Evolutionary conservation across 30 jellyfish, hydroid and myxozoan genomes (phyloP).

Genomic region (Aurelia coerulea): DNA sequence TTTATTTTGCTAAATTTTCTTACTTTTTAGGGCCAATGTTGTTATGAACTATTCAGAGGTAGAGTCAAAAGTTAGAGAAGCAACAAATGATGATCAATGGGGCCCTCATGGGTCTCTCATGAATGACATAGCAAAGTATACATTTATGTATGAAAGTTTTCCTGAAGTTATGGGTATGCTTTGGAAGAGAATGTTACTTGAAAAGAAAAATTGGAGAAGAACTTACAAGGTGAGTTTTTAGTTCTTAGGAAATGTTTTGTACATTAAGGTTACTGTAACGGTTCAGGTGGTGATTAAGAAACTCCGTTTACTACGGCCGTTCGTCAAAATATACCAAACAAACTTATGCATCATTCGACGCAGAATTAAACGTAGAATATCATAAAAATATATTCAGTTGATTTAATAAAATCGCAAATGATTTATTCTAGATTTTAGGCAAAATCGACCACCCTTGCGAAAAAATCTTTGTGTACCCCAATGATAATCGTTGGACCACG

Average conservation of each 20-base stretch:
- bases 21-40: constrained; percentile 86
- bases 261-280: too few species aligned
- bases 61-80: constrained; percentile 95
- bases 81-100: constrained; percentile 98
- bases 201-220: constrained; percentile 92
- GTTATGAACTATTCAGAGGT: constrained; percentile 97
- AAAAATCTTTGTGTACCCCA: too few species aligned
- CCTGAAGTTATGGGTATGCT: constrained; percentile 99
- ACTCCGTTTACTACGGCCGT: too few species aligned
- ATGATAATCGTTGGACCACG: too few species aligned
- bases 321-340: too few species aligned
- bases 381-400: too few species aligned
- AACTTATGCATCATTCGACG: too few species aligned
- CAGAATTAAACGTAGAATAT: too few species aligned
- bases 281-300: too few species aligned
- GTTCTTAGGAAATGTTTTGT: not conserved
- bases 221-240: constrained; percentile 72
- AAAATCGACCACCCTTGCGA: too few species aligned
- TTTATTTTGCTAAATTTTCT: not conserved
- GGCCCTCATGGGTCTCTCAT: constrained; percentile 95
- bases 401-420: too few species aligned
- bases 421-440: too few species aligned
- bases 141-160: constrained; percentile 85
- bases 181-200: constrained; percentile 90
- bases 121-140: constrained; percentile 83